Evolutionary conservation across 64 coral and sea anemone species (phyloP), one percentile per base, ranked within the genome.

Genomic region (Pocillopora verrucosa): DNA sequence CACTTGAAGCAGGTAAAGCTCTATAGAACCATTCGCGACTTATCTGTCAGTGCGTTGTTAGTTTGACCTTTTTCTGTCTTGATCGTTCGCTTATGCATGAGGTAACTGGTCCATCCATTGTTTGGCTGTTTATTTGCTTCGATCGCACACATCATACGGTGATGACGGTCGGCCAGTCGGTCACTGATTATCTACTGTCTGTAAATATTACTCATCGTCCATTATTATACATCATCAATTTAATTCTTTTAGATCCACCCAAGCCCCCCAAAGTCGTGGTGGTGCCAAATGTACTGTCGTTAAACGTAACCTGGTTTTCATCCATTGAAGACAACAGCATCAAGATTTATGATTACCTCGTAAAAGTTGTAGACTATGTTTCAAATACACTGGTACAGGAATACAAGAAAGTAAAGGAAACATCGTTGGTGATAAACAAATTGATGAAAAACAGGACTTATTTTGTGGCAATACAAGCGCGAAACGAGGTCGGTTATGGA

Each of bases 1-100:
- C 80, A 3, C 80, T 67, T 15, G 61, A 84, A 69, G 80, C 61
- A 84, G 80, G 80, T 84, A 84, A 84, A 57, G 35, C 19, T 73
- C 10, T 25, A 57, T 77, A 51, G 16, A 7, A n/a, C 36, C 38
- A 9, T 35, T 75, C 7, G 7, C 7, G 41, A 51, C 41, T 51
- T 7, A 51, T 51, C 41, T 45, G 41, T 45, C 6, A 45, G 41
- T 45, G 41, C 41, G 41, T 45, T 6, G 41, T 45, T 6, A 6
- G 6, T 45, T 6, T 45, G 41, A 3, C 6, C 41, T 2, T 4
- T 51, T 7, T 0, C 7, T 51, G 41, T 51, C 41, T 51, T 51
- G 1, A 51, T 51, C 41, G 7, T 4, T 3, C 41, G 41, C 41
- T 7, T 30, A 30, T 30, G 30, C 30, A 30, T 30, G 30, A 30